Evolutionary conservation across 2,113 vertebrate genomes (phyloP), one percentile per base, ranked within the genome.

Genomic region (Melanerpes formicivorus): DNA sequence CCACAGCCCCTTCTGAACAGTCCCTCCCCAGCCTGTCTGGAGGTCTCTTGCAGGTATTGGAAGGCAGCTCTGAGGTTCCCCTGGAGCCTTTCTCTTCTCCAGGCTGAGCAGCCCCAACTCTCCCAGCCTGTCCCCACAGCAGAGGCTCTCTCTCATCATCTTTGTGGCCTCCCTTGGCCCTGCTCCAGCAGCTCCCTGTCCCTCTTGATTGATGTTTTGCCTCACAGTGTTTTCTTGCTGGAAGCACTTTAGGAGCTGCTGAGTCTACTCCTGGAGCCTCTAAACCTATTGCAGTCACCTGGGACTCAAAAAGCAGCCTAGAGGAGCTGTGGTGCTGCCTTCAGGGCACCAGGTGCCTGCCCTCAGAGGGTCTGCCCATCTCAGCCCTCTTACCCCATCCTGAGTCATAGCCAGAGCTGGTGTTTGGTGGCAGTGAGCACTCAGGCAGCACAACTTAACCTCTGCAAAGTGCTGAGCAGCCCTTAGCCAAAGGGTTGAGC

Each of bases 391-490:
- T 50, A 50, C 19, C 48, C 48, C 48, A 50, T 22, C 48, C 48
- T 50, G 48, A 50, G 48, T 50, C 48, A 11, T 21, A 50, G 10
- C 21, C 48, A 22, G 48, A 21, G 48, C 48, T 50, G 48, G 21
- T 22, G 48, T 21, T 21, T 22, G 48, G 48, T 50, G 48, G 48
- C 48, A 50, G 21, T 18, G 48, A 50, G 84, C 5, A 19, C 70
- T 86, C 86, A 29, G 52, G 93, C 88, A 88, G 84, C 64, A 14
- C 19, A 50, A 11, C 84, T 86, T 75, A 1, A 27, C 6, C 0
- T 95, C 48, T 86, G 75, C 83, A 90, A 84, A 84, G n/a, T 23
- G 87, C 90, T 89, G 87, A 92, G 89, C 84, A 90, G 89, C 95
- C 90, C 80, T 1, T 66, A 77, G 63, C 81, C 80, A 59, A 74